Conservation (phyloP, 2,797 vertebrate species). For the Anomalospiza imberbis region DNA sequence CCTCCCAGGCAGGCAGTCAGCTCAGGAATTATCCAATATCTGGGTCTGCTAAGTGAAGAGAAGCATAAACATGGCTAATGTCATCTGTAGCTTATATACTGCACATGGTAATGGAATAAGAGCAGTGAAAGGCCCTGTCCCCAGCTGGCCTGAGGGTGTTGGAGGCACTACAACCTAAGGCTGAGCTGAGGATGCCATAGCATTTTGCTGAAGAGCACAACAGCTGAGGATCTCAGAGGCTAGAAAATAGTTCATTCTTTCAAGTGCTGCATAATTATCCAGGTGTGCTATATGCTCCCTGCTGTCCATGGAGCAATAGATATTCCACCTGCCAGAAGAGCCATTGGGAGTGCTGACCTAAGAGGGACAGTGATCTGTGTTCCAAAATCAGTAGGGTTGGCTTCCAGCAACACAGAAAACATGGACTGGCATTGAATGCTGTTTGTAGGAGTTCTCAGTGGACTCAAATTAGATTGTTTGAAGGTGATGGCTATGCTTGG, state of each 20-base stretch:
- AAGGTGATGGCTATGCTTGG: background rate
- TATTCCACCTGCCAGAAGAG: background rate
- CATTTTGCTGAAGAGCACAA: background rate
- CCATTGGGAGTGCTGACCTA: background rate
- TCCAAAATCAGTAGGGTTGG: background rate
- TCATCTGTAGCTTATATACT: background rate
- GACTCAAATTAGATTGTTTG: background rate
- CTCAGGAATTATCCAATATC: background rate
- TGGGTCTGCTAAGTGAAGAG: background rate
- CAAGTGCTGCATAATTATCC: background rate
- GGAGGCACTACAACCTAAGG: background rate
- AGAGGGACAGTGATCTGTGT: background rate
- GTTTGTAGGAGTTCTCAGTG: background rate
- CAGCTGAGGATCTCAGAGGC: background rate
- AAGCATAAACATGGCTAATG: background rate
- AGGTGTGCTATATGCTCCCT: background rate
- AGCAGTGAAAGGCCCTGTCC: background rate
- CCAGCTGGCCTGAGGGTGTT: background rate
- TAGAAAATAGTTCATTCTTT: background rate
- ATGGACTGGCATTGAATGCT: background rate
- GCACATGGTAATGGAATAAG: background rate
- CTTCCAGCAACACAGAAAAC: background rate
- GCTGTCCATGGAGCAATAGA: background rate
- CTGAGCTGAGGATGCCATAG: background rate
- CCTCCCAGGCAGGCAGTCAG: background rate